Evolutionary conservation across 2,113 vertebrate genomes (phyloP).

Genomic region (Azemiops feae): DNA sequence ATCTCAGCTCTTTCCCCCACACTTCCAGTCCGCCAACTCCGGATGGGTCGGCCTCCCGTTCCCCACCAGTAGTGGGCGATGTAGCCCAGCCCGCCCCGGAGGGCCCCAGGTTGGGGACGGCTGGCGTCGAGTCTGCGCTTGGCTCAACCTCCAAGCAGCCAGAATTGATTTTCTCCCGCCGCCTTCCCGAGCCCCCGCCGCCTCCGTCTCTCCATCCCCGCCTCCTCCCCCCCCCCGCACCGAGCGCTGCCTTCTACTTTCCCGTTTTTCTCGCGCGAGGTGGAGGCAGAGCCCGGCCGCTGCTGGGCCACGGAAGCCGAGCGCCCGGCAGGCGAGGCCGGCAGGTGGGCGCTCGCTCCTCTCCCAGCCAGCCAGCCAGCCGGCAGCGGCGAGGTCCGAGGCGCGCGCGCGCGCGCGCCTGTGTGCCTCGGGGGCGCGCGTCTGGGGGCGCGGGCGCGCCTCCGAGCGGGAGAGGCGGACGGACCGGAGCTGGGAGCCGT

Average conservation of each 20-base stretch:
- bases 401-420: background rate
- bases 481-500: background rate
- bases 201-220: background rate
- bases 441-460: background rate
- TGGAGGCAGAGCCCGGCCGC: background rate
- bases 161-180: background rate
- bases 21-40: background rate
- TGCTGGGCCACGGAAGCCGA: background rate
- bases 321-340: background rate
- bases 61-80: background rate
- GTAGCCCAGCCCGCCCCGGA: background rate
- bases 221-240: background rate
- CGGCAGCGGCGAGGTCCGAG: background rate
- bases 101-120: background rate
- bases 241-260: background rate
- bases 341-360: background rate
- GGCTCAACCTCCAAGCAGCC: slow-evolving; percentile 7
- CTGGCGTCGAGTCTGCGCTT: background rate
- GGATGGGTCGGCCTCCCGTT: background rate
- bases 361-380: background rate
- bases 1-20: background rate
- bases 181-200: too few species aligned
- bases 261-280: background rate
- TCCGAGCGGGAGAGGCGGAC: background rate
- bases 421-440: background rate